Evolutionary conservation across 2,797 vertebrate species (phyloP).

Genomic region (Fringilla coelebs): DNA sequence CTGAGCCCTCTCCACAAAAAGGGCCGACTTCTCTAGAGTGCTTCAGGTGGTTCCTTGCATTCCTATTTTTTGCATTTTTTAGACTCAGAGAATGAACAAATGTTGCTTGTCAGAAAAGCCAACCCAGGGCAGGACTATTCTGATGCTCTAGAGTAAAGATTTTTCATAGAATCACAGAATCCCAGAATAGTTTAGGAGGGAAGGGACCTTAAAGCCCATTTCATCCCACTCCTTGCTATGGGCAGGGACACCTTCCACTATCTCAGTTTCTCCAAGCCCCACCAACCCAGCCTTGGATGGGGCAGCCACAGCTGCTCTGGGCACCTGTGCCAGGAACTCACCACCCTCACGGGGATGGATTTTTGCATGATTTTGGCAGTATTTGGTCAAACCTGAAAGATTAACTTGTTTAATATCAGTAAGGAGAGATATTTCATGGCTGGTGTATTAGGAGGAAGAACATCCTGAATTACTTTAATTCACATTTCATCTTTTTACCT

Average conservation of each 20-base stretch:
- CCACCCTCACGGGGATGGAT: neutral
- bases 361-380: neutral
- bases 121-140: neutral
- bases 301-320: neutral
- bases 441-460: neutral
- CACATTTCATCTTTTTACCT: neutral
- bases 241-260: neutral
- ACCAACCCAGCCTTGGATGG: rapidly evolving
- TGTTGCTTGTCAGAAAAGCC: neutral
- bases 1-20: neutral
- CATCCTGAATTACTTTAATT: neutral
- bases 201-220: neutral
- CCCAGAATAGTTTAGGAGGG: neutral
- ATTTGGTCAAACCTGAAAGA: neutral
- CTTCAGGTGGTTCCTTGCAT: neutral
- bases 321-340: neutral
- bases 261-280: rapidly evolving
- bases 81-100: neutral
- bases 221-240: neutral
- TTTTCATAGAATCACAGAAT: neutral
- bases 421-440: neutral
- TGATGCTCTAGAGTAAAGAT: neutral
- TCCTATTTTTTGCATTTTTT: neutral
- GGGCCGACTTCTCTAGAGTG: neutral
- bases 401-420: neutral